Evolutionary conservation across 2,888 invertebrate species (phyloP).

Genomic region (Nezara viridula): DNA sequence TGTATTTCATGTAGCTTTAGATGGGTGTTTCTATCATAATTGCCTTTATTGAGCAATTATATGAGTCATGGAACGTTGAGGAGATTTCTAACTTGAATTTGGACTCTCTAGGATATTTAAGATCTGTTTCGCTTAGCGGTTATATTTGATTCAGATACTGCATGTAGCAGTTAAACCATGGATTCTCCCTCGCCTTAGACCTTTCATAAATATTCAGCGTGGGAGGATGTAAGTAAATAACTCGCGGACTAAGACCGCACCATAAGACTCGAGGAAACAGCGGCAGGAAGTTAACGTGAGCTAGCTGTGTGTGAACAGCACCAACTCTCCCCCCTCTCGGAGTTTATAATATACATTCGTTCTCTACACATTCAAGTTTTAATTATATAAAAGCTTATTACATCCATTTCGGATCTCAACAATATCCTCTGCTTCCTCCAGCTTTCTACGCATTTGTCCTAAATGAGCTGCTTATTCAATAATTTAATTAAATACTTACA

Average conservation of each 20-base stretch:
- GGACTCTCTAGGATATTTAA: not conserved
- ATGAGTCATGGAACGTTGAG: too few relatives aligned
- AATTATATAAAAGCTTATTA: not conserved
- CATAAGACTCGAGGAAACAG: not conserved
- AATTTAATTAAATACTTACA: too few relatives aligned
- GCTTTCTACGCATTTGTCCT: not conserved
- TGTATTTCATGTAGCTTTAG: too few relatives aligned
- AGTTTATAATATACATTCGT: not conserved
- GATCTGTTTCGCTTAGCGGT: not conserved
- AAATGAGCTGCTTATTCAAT: too few relatives aligned
- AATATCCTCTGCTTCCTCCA: not conserved
- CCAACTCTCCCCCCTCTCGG: too few relatives aligned
- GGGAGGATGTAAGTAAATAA: not conserved
- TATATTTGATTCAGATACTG: not conserved
- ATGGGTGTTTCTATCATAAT: too few relatives aligned
- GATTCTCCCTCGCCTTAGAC: not conserved
- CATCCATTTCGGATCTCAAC: not conserved
- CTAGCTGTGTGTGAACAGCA: not conserved
- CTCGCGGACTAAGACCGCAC: not conserved
- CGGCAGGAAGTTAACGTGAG: not conserved
- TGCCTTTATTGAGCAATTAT: too few relatives aligned
- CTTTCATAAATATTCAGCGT: conserved; percentile 3
- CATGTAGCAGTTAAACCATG: not conserved
- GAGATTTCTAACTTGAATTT: too few relatives aligned
- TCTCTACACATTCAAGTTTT: not conserved